Evolutionary conservation across 2,113 vertebrate species (phyloP), one percentile per base, ranked within the genome.

Genomic region (Barnardius zonarius): DNA sequence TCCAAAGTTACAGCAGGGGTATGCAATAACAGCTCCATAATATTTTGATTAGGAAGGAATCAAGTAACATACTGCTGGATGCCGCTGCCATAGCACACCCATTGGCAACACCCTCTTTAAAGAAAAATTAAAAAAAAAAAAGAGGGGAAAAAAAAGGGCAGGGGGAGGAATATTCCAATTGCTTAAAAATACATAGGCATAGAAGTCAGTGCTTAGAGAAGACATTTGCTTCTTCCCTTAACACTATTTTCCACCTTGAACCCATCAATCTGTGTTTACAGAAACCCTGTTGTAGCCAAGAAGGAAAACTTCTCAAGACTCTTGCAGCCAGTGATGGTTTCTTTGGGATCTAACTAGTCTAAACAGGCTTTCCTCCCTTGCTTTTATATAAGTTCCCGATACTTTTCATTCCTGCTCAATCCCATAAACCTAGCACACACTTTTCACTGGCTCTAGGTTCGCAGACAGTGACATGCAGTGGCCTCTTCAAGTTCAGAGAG

Each of bases 1-100:
- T 94, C 91, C 83, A 92, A 55, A 90, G 81, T 70, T 92, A 67
- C 85, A 88, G 77, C 83, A 84, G 44, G 33, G n/a, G 63, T 72
- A 78, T 78, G 76, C 51, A 96, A 68, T 86, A 94, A 96, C 87
- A 86, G 48, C 37, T 93, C 73, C 95, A 88, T 86, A 94, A 94
- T 93, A 72, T 95, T 94, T 96, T 90, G 80, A 90, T 92, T 93
- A 84, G 51, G 70, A 92, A 92, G 86, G 66, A 96, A 94, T 67
- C 48, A 93, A 96, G 93, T 91, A 88, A 79, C 73, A 86, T 93
- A 86, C 64, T 85, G 57, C 48, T 81, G 88, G 80, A 86, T 84
- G 61, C 30, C 72, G 76, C 88, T 92, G 73, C 68, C 52, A 48
- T 33, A 72, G 80, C 52, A 72, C 33, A 92, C 28, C 55, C 83